Percentiles rank a stretch among this genome's conserved stretches.
Evolutionary conservation across 1,140 invertebrate species (phyloP).

Genomic region (Lepeophtheirus salmonis): DNA sequence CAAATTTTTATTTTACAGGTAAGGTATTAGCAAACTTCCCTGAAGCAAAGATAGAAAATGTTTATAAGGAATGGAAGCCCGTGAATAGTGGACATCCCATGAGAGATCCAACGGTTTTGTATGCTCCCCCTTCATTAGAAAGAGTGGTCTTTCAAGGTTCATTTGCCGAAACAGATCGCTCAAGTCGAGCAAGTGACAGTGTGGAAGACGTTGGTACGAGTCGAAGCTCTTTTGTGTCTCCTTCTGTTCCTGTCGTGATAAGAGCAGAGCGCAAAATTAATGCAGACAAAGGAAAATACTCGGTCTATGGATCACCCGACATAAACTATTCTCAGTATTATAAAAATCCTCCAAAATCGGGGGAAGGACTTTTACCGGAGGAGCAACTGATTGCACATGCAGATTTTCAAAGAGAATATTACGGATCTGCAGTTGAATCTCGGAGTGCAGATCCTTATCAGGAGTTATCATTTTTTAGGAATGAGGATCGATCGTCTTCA

Average conservation of each 20-base stretch:
- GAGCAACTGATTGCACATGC: neutral
- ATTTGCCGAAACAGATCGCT: neutral
- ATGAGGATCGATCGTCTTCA: neutral
- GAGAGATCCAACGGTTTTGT: neutral
- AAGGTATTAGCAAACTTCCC: neutral
- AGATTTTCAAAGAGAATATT: slow-evolving; percentile 1
- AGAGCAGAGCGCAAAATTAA: neutral
- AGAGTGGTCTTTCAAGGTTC: neutral
- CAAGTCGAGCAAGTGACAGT: neutral
- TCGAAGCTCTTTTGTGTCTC: neutral
- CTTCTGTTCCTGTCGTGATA: neutral
- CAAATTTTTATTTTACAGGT: too few species aligned
- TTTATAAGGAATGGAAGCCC: slow-evolving; percentile 10
- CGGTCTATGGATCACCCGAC: slow-evolving; percentile 12
- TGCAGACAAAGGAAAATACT: neutral
- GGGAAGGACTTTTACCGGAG: neutral
- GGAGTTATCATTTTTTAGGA: neutral
- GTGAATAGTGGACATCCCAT: slow-evolving; percentile 7
- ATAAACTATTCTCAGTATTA: slow-evolving; percentile 12
- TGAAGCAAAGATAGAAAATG: slow-evolving; percentile 1
- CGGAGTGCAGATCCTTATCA: slow-evolving; percentile 4
- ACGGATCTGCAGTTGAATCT: neutral
- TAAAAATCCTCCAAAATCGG: neutral
- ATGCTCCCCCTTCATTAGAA: neutral
- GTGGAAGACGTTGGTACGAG: neutral